Evolutionary conservation across 2,113 vertebrate species (phyloP), one percentile per base, ranked within the genome.

Genomic region (Mesitornis unicolor): DNA sequence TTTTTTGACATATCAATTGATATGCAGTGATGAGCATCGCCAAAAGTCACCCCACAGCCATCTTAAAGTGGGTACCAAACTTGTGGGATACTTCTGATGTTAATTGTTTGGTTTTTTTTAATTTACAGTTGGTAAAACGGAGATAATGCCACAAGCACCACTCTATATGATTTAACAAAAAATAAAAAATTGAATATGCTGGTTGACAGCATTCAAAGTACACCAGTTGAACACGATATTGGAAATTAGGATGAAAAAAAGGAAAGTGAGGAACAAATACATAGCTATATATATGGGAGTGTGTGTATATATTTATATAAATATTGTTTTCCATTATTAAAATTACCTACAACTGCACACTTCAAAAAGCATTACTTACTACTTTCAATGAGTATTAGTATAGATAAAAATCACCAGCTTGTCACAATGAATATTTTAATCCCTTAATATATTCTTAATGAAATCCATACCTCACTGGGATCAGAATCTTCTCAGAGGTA

Each of bases 261-360:
- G 7, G 17, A 76, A 20, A 79, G 6, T 28, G 21, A 69, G 25
- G 19, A 85, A 79, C 16, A 79, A 75, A 84, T 29, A 5, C 42
- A 12, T 24, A 5, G 29, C 7, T 21, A 24, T 33, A n/a, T 17
- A 26, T 42, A 61, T 6, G 2, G 1, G 2, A 3, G 5, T 8
- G 5, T 47, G 13, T 38, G 3, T 28, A 45, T 14, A 12, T 64
- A 9, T 63, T 57, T 15, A 51, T 24, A 53, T 33, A 80, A 77
- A 25, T 7, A 20, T 36, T 79, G 33, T 83, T 88, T 88, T 61
- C 26, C 11, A 26, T 42, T 65, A 35, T 57, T 81, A 63, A 81
- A 84, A 56, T 7, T 1, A 64, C 10, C 11, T 47, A 47, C 4
- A 19, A 28, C 54, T 64, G 5, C 43, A 77, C 17, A 45, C 25